phyloP scores from a whole-genome alignment of 2,888 invertebrate species.

The Scaptomyza parva region DNA sequence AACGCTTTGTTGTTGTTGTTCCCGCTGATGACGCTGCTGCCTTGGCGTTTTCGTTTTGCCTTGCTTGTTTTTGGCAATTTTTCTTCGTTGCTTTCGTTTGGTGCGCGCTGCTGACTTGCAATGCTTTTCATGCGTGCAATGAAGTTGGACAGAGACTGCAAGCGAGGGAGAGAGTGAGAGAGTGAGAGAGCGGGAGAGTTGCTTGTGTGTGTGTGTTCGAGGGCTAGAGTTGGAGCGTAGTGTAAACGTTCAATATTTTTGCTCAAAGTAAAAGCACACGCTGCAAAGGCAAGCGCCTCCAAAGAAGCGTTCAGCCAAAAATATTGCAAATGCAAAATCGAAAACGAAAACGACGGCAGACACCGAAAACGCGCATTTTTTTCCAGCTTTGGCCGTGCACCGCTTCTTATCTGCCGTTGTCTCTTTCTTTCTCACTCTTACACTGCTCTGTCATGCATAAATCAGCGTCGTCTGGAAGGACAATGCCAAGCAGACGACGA shows the following conservation, averaged over 20 bases:
- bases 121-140: slow-evolving; percentile 73
- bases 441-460: slow-evolving; percentile 65
- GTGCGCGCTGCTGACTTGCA: slow-evolving; percentile 76
- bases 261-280: slow-evolving; percentile 59
- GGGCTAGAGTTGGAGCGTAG: slow-evolving; percentile 24
- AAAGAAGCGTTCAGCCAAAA: slow-evolving; percentile 74
- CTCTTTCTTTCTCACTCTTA: slow-evolving; percentile 3
- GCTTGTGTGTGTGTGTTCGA: neutral
- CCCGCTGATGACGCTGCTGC: slow-evolving; percentile 21
- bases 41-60: slow-evolving; percentile 30
- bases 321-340: slow-evolving; percentile 76
- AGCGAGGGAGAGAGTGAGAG: neutral
- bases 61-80: slow-evolving; percentile 69
- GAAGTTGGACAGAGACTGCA: slow-evolving; percentile 25
- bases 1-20: slow-evolving; percentile 46
- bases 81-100: slow-evolving; percentile 65
- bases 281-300: slow-evolving; percentile 38
- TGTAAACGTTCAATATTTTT: slow-evolving; percentile 77
- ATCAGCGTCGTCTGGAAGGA: slow-evolving; percentile 75
- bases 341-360: slow-evolving; percentile 62
- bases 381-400: neutral
- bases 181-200: neutral
- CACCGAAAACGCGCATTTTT: slow-evolving; percentile 30
- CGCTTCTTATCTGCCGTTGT: slow-evolving; percentile 1
- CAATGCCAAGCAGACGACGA: slow-evolving; percentile 69